A percentile compares a stretch with the other conserved stretches of the same genome.
These are phyloP conservation scores for Pollenia griseotomentosa DNA, from an alignment of 2,888 invertebrate genomes.

Conservation along the genomic window DNA sequence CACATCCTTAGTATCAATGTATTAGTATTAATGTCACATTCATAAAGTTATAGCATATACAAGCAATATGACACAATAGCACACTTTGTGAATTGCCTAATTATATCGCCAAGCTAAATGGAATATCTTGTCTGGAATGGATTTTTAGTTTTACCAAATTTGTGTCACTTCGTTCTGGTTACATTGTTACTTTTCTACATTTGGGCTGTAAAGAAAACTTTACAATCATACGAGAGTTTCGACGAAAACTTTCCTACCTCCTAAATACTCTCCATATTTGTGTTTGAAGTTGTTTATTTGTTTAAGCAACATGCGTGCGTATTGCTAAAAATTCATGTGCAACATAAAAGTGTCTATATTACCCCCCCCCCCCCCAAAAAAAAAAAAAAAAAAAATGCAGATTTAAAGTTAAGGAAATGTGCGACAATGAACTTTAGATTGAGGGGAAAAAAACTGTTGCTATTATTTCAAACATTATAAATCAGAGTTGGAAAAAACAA, in stretches of 20 bases:
- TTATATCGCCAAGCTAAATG: too few species aligned
- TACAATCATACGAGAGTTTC: constrained; percentile 62
- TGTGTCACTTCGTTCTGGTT: constrained; percentile 1
- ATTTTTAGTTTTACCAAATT: not conserved
- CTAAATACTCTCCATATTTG: constrained; percentile 21
- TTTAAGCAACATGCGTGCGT: not conserved
- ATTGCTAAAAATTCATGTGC: constrained; percentile 9
- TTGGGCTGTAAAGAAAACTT: constrained; percentile 38
- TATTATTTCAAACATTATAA: constrained; percentile 67
- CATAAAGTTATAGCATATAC: too few species aligned
- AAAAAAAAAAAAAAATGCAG: not conserved
- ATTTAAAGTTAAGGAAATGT: not conserved
- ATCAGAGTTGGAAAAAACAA: constrained; percentile 59
- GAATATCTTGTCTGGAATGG: too few species aligned
- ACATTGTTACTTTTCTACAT: constrained; percentile 21
- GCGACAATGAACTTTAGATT: constrained; percentile 1
- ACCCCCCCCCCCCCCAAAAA: not conserved
- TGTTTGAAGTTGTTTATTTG: not conserved
- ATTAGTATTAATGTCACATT: too few species aligned
- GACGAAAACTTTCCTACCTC: constrained; percentile 47
- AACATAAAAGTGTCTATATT: constrained; percentile 42
- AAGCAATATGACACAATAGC: too few species aligned
- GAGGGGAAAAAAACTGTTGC: constrained; percentile 61
- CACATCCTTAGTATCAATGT: too few species aligned
- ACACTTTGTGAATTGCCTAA: too few species aligned